Evolutionary conservation across 2,797 vertebrate genomes (phyloP), one percentile per base, ranked within the genome.

Genomic region (Cheirogaleus major): DNA sequence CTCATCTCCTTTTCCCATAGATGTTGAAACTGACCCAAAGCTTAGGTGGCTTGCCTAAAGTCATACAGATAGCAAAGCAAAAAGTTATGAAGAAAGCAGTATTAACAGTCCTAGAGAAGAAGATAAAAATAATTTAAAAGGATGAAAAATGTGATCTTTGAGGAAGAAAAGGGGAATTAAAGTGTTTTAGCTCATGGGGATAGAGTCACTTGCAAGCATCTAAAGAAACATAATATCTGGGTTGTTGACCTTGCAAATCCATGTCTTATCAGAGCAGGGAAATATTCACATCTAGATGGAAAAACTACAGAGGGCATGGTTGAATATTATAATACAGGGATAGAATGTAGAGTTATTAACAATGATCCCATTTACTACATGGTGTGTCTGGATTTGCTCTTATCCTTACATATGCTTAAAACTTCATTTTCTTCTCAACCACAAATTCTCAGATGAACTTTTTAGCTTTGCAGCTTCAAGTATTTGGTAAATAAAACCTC

Each of bases 351-450:
- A 86, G 27, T 89, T 92, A 25, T 8, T 61, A 67, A 55, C 17
- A 89, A 14, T 52, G 76, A 48, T 75, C 35, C 17, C 43, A 9
- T 41, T 63, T 82, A 88, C n/a, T 52, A 7, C 27, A 5, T 27
- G 45, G 2, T 55, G 3, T 90, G 4, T 57, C 61, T 90, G 59
- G 1, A 32, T 95, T 72, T 89, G 61, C 9, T 52, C 12, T 73
- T 65, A 43, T 52, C 20, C 63, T 73, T 79, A 25, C 38, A 48
- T 50, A 22, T 50, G 14, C 32, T 90, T 92, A 75, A 48, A 92
- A 52, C 30, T 45, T 89, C 52, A 38, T 69, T 96, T 70, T 95
- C 41, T 87, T 85, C 45, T 93, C 50, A 89, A 82, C 43, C 63
- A 82, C 78, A 86, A 35, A 75, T 85, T 87, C 65, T 38, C 52